A percentile compares a stretch with the other conserved stretches of the same genome.
These are phyloP conservation scores for Hydrotaea diabolus DNA, from an alignment of 2,888 invertebrate species.

Conservation along the genomic window DNA sequence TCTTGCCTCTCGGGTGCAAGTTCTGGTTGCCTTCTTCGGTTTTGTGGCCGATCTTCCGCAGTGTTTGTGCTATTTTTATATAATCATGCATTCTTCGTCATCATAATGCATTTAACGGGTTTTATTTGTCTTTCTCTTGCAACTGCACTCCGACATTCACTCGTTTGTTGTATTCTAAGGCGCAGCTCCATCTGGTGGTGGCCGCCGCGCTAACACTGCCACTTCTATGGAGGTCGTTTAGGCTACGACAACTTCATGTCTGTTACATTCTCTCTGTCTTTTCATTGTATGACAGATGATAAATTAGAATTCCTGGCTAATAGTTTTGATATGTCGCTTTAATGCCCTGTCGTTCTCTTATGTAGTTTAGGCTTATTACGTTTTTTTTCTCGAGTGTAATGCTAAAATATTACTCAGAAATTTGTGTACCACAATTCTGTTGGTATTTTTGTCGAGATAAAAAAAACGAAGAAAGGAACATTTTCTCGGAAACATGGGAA, in stretches of 20 bases:
- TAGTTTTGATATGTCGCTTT: background rate
- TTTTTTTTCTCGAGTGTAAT: background rate
- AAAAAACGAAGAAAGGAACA: too few relatives aligned
- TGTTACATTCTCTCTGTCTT: background rate
- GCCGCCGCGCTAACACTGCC: background rate
- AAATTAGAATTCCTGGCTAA: conserved; percentile 60
- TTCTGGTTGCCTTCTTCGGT: too few relatives aligned
- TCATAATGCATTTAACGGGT: conserved; percentile 62
- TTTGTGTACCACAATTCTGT: background rate
- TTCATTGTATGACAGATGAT: conserved; percentile 16
- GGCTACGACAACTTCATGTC: background rate
- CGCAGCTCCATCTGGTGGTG: background rate
- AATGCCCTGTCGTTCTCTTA: too few relatives aligned
- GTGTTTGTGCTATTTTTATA: background rate
- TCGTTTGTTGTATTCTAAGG: background rate
- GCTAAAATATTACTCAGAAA: background rate
- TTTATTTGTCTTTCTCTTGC: background rate
- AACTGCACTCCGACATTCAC: background rate
- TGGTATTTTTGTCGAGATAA: background rate
- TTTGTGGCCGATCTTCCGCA: background rate
- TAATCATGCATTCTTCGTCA: conserved; percentile 50
- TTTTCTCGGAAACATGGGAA: background rate
- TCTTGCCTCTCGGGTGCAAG: background rate
- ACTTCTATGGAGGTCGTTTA: background rate
- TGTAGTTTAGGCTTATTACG: background rate